Conservation (phyloP, 1,140 invertebrate species). For the Hirudo medicinalis region DNA sequence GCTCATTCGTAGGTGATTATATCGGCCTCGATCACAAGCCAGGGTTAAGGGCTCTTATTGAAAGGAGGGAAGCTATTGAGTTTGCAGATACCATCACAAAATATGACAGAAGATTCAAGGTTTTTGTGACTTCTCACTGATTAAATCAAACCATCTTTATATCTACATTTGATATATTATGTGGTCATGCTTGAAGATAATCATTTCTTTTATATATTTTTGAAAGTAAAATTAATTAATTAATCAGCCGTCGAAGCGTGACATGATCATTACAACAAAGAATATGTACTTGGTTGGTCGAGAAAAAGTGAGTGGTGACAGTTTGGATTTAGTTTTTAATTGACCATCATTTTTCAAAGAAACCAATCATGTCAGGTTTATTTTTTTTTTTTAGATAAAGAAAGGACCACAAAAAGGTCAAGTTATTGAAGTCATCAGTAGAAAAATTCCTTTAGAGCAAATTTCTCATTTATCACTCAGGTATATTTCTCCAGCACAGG, state of each 20-base stretch:
- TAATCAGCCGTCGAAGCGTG: too few species aligned
- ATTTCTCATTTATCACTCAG: conserved; percentile 44
- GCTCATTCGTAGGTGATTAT: conserved; percentile 62
- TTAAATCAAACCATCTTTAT: too few species aligned
- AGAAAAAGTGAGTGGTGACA: conserved; percentile 34
- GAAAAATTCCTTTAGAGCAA: conserved; percentile 50
- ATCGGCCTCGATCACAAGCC: conserved; percentile 56
- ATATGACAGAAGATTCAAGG: conserved; percentile 59
- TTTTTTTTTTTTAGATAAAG: conserved; percentile 37
- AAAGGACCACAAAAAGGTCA: conserved; percentile 51
- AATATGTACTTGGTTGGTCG: conserved; percentile 51
- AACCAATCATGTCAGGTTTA: not conserved
- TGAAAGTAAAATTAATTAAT: too few species aligned
- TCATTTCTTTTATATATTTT: too few species aligned
- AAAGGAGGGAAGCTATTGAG: conserved; percentile 55
- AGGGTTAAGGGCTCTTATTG: conserved; percentile 45
- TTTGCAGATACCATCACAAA: conserved; percentile 59
- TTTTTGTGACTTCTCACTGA: conserved; percentile 22
- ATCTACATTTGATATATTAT: too few species aligned
- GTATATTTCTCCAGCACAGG: not conserved
- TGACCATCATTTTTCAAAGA: not conserved
- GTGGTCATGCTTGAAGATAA: too few species aligned
- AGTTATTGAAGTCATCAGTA: conserved; percentile 53
- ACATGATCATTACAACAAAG: conserved; percentile 52
- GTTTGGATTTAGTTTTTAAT: conserved; percentile 7